Base-by-base conservation (phyloP, 2,113 vertebrate genomes). In the Panurus biarmicus region DNA sequence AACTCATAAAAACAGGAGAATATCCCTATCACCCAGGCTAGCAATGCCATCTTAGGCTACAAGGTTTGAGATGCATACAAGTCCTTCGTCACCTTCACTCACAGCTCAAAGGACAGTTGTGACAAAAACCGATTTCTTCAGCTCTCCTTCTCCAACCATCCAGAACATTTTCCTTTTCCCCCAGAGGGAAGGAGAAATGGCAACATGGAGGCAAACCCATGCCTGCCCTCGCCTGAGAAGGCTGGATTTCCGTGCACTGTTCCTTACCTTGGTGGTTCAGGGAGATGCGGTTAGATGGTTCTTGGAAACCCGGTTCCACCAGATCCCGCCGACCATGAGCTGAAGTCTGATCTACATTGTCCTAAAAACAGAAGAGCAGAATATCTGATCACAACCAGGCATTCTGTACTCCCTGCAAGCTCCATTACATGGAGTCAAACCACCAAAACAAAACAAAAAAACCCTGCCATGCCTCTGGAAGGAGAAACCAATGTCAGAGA, bases 251-350 rank as follows among this genome's bases (percentile, higher is more conserved):
- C n/a, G 86, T 5, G 5, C 42, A 9, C 33, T 13, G 1, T 16
- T 85, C 93, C 94, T 96, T 97, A 99, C 99, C 99, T 98, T 98
- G 98, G 91, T 98, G 98, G 84, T 50, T 98, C 50, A 98, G 97
- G 36, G 97, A 98, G 85, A 97, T 98, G 89, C 90, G 98, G 91
- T 96, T 98, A 82, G 98, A 90, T 22, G 97, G 97, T 54, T 97
- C 97, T 90, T 98, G 98, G 96, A 98, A 98, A 94, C 97, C 96
- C 1, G 98, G 96, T 94, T 97, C 98, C 87, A 98, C 98, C 78
- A 98, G 97, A 86, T 98, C 98, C 50, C 97, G 94, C 1, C 98
- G 97, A 93, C 97, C 96, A 90, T 98, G 98, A 94, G 97, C 96
- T 13, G 98, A 94, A 50, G 98, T 96, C 92, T 98, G 98, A 95